These are phyloP conservation scores for Mesembrinibis cayennensis DNA, from an alignment of 2,113 vertebrate genomes.

Conservation along the genomic window DNA sequence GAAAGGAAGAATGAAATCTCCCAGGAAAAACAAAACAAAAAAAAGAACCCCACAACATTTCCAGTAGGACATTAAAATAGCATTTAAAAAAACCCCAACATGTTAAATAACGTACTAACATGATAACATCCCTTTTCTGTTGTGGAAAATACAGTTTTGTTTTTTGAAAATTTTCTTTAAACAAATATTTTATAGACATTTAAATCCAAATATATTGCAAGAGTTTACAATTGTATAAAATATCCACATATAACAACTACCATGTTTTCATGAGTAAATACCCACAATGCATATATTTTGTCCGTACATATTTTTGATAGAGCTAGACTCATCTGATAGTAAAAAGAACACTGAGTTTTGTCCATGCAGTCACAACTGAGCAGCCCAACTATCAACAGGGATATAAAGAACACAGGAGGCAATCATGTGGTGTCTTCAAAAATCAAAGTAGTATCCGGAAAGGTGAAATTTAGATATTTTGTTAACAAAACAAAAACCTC, in stretches of 20 bases:
- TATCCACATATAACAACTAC: not conserved
- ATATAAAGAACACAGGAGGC: not conserved
- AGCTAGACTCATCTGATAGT: not conserved
- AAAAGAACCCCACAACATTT: not conserved
- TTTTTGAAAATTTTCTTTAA: not conserved
- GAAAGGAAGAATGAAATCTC: not conserved
- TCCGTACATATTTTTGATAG: not conserved
- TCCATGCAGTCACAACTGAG: not conserved
- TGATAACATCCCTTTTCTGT: not conserved
- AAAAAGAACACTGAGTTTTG: not conserved
- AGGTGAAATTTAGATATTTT: not conserved
- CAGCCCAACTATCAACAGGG: not conserved
- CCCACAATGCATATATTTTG: not conserved
- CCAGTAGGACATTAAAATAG: not conserved
- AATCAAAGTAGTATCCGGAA: not conserved
- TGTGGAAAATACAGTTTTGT: not conserved
- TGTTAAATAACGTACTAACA: not conserved
- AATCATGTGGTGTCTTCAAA: not conserved
- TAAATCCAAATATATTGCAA: not conserved
- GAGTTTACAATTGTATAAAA: not conserved
- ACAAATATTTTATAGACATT: not conserved
- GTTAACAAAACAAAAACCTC: not conserved
- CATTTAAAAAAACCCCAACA: not conserved
- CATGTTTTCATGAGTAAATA: not conserved
- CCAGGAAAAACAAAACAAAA: not conserved